Evolutionary conservation across 2,113 vertebrate genomes (phyloP), one percentile per base, ranked within the genome.

Genomic region (Cyphomyrus discorhynchus): DNA sequence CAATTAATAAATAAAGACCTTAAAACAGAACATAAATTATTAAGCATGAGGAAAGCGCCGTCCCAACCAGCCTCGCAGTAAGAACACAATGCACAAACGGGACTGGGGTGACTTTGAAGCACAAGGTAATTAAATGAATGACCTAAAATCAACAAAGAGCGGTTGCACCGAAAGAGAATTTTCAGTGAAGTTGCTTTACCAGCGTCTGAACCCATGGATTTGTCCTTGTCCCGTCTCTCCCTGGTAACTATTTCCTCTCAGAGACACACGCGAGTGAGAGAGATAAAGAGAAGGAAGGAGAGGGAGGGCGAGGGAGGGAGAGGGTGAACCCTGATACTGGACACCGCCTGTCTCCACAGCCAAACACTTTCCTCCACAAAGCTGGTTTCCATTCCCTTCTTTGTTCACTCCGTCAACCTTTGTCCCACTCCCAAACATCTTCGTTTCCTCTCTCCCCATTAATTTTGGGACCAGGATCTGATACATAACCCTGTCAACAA

Each of bases 141-240:
- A 13, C 31, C n/a, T 21, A 27, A 47, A 80, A 19, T 49, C 88
- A 84, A 46, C 19, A 58, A 58, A 42, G 83, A 82, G 84, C 56
- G n/a, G 27, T 27, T 2, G 8, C 47, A 86, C 46, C 27, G 27
- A 50, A 86, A 53, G 46, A 86, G 27, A 49, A 46, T 56, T 62
- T 58, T 39, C 21, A 66, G 45, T 46, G n/a, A 50, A 49, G 80
- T 66, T 13, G 21, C 39, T 70, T 92, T 92, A 92, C 91, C 92
- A 53, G 90, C 35, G 5, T 92, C 91, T 82, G 62, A 89, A 91
- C 70, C 90, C 91, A 91, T 90, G 70, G 74, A 83, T 88, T 27
- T 88, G 92, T 90, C 88, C 84, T 84, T 39, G 88, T 88, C 88
- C 47, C n/a, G 89, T 89, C 88, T 83, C 31, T 88, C 46, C 52